Conservation (phyloP, 2,888 invertebrate species). For the Geotrupes spiniger region DNA sequence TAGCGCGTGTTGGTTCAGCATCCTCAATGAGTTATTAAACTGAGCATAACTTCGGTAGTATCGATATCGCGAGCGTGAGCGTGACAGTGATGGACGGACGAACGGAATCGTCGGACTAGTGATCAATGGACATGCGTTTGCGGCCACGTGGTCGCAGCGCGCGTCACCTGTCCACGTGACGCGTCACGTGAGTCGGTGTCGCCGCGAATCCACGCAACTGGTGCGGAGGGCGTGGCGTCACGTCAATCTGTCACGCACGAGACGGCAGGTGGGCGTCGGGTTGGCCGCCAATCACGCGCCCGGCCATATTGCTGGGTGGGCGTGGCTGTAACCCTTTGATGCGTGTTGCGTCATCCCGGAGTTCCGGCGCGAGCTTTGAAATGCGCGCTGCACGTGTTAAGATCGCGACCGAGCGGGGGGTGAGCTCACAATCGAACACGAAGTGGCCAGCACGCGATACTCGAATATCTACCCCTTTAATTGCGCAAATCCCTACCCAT, state of each 20-base stretch:
- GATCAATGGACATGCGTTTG: conserved; percentile 12
- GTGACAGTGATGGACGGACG: neutral
- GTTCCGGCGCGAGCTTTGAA: conserved; percentile 26
- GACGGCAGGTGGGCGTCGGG: conserved; percentile 49
- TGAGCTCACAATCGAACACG: conserved; percentile 13
- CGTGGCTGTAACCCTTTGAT: conserved; percentile 52
- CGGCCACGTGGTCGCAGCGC: conserved; percentile 27
- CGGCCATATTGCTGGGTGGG: conserved; percentile 67
- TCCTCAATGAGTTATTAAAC: too few species aligned
- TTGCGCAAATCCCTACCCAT: conserved; percentile 5
- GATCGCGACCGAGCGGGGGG: conserved; percentile 9
- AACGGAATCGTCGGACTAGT: conserved; percentile 3
- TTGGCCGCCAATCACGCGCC: conserved; percentile 58
- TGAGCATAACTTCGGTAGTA: too few species aligned
- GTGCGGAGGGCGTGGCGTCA: conserved; percentile 40
- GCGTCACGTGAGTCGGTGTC: conserved; percentile 33
- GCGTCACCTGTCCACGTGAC: conserved; percentile 24
- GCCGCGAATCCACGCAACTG: conserved; percentile 40
- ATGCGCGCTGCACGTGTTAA: conserved; percentile 18
- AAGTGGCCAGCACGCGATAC: conserved; percentile 19
- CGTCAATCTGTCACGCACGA: conserved; percentile 45
- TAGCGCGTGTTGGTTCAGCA: too few species aligned
- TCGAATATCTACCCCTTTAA: conserved; percentile 17
- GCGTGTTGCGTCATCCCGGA: conserved; percentile 37
- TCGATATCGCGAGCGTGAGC: too few species aligned